Evolutionary conservation across 2,888 invertebrate species (phyloP), one percentile per base, ranked within the genome.

Genomic region (Trilocha varians): DNA sequence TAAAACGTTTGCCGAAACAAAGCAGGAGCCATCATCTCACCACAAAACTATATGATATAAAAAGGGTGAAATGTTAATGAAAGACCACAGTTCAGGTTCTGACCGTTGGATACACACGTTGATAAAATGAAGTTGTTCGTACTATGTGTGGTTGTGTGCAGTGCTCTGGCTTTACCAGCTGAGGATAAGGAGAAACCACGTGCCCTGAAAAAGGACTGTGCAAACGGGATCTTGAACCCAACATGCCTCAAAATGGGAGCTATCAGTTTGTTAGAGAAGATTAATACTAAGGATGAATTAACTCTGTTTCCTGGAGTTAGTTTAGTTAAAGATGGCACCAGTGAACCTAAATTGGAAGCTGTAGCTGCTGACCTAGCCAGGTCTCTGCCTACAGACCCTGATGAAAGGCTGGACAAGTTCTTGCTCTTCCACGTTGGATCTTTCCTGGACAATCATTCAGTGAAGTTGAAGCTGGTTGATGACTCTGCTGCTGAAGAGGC

Each of bases 321-420:
- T 52, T 87, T 95, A 13, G 90, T 93, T 35, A 90, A 91, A 48
- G 92, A 92, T 63, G 71, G 78, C 16, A 55, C 43, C 39, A 88
- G 88, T 9, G 87, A 89, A 1, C 89, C 90, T 38, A 84, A 92
- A 38, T 88, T 90, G 13, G 67, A 70, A 35, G 47, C 61, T 1
- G 59, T 66, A 43, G 88, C 91, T 3, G 80, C 63, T 55, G 91
- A 92, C 57, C 70, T 93, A 1, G 91, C 92, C 0, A 87, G 91
- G 49, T 90, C 90, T 38, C 89, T 91, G 56, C 91, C 92, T 0
- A 88, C 90, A 40, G 91, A 92, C 59, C 88, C 91, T 1, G 91
- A 91, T 56, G 91, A 90, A 11, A 87, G 91, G 11, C 70, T 93
- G 41, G 92, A 93, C 62, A 91, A 91, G 9, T 91, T 89, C 54